Evolutionary conservation across 2,797 vertebrate genomes (phyloP), one percentile per base, ranked within the genome.

Genomic region (Scleropages formosus): DNA sequence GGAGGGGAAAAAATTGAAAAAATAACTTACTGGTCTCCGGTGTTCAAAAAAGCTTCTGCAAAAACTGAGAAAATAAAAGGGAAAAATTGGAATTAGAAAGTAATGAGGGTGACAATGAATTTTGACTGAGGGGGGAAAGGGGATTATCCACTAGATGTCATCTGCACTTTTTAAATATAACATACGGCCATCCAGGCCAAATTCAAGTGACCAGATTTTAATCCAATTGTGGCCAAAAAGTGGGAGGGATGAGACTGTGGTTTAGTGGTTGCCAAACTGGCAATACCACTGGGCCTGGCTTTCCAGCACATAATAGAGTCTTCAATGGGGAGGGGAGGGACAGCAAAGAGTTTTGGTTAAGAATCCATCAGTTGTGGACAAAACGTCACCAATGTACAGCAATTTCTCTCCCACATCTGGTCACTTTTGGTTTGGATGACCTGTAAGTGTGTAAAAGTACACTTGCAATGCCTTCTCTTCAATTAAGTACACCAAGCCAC

Each of bases 21-120:
- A 60, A 68, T 47, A 61, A 76, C 75, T 76, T 76, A 76, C 75
- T 47, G 75, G 58, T 76, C 75, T 46, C n/a, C 75, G 75, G 46
- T 71, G 75, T 70, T 76, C 75, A 76, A 76, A 76, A 76, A 76
- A 71, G 75, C 67, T 71, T 46, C 75, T 26, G 75, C 75, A 76
- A 76, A 76, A 76, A 76, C 75, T 76, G 75, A 71, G 76, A 76
- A 76, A 69, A 76, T 47, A 47, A 71, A 76, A 76, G 60, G 59
- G 24, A 67, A 47, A 71, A 15, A 76, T 69, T 49, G 70, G 62
- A 70, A 69, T 66, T 66, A 51, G 39, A n/a, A 76, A 71, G 70
- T 70, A 76, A 59, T 53, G 44, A 76, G 71, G 60, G 47, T 71
- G 46, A 59, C 59, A 71, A 59, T 27, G 67, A 60, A 27, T 49